Evolutionary conservation across 2,113 vertebrate species (phyloP), one percentile per base, ranked within the genome.

Genomic region (Stigmatopora nigra): DNA sequence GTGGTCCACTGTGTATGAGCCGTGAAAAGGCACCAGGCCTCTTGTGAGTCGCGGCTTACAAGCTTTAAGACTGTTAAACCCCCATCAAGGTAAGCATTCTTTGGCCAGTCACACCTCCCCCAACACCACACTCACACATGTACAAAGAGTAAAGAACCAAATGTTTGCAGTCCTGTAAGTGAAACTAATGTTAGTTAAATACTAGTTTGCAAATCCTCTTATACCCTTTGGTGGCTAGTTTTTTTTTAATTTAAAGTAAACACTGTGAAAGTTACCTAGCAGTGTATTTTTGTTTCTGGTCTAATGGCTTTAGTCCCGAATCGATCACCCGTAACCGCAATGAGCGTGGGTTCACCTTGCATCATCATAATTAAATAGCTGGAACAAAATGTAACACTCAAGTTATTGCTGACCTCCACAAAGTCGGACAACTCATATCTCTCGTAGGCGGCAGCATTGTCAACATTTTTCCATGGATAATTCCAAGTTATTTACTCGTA

Each of bases 11-110:
- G 35, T 41, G 63, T 19, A 16, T n/a, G 10, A 68, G 58, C 16
- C 35, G 59, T 47, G 63, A 19, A 53, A 65, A 46, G 45, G 53
- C 66, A 56, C 31, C 63, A 35, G 38, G 17, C 15, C 48, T 70
- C 67, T 71, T 63, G 58, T 73, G 56, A 70, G 55, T 62, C 60
- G 13, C 52, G 60, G 66, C 68, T 70, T 72, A 67, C 68, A 17
- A 36, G n/a, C 69, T 55, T 61, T 55, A 52, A 80, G 69, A 71
- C 38, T 55, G 47, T 61, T 72, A 78, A 80, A 76, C 72, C 76
- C 71, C 71, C 69, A 69, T 79, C 57, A 74, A 66, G 38, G 64
- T 62, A 46, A 58, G 65, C 64, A 70, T 70, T 78, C 61, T 61
- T 74, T 52, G 45, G 70, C 19, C 63, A 59, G 35, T 68, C 55